Base-by-base conservation (phyloP, 2,113 vertebrate species). In the Callithrix jacchus region DNA sequence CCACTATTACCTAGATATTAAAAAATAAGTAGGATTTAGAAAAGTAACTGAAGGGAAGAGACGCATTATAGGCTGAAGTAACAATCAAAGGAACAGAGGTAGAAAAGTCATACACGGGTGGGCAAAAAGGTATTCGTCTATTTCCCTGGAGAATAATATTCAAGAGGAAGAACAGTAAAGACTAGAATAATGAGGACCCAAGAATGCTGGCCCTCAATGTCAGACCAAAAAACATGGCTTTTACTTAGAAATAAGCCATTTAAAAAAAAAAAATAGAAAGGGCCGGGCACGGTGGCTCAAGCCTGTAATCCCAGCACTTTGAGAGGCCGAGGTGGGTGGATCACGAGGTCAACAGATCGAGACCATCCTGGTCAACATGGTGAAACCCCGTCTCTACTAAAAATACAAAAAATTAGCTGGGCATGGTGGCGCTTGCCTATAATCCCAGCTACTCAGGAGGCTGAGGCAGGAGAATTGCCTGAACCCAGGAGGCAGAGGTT, bases 121-220 rank as follows among this genome's bases (percentile, higher is more conserved):
- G 27, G 35, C 49, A 79, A 91, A 13, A n/a, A 40, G 30, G 23
- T 49, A 27, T 13, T 64, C 37, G 82, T 94, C 17, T 61, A 90
- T 81, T 90, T 89, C 27, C 40, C 21, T 58, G 61, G 32, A 94
- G 40, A 94, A 74, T 77, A 91, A 77, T 76, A 88, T 56, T 88
- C 79, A 88, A 20, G 89, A 93, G 66, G 47, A 89, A 71, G 54
- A 87, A 96, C 0, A 77, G 37, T 10, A 89, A 37, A 95, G 56
- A 92, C 7, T 81, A 16, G n/a, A 92, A 88, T 80, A 88, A 96
- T 82, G 32, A 96, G 93, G 84, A 83, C 35, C 8, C 10, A 87
- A 66, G 81, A 91, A 77, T 49, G 23, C 25, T 79, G 23, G 47
- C 30, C 73, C 82, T 88, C 61, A 94, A 87, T 83, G n/a, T 37